A percentile compares a stretch with the other conserved stretches of the same genome.
phyloP scores from a whole-genome alignment of 1,140 invertebrate species.

The Drosophila lowei region DNA sequence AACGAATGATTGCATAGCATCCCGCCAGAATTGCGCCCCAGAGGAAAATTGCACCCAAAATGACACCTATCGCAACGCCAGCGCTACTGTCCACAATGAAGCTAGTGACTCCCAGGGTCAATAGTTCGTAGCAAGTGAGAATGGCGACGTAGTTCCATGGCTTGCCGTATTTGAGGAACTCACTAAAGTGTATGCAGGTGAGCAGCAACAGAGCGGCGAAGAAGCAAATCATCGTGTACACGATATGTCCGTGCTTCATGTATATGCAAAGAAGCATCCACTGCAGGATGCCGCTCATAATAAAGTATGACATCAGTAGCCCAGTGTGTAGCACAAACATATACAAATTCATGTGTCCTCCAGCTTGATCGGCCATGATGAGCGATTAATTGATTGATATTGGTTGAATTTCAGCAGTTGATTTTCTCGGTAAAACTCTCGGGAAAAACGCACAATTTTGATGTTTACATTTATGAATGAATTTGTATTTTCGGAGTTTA shows the following conservation, averaged over 20 bases:
- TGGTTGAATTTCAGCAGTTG: no score
- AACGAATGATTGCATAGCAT: conserved; percentile 10
- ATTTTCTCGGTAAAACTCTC: no score
- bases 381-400: no score
- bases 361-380: no score
- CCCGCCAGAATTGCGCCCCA: neutral
- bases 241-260: neutral
- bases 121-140: conserved; percentile 37
- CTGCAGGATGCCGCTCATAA: conserved; percentile 40
- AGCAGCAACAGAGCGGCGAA: neutral
- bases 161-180: conserved; percentile 1
- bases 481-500: neutral
- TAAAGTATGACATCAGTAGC: neutral
- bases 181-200: neutral
- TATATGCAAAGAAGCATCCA: conserved; percentile 43
- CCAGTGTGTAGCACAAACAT: conserved; percentile 10
- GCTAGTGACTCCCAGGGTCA: conserved; percentile 33
- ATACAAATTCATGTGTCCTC: no score
- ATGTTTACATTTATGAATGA: neutral
- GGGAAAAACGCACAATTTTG: conserved; percentile 1
- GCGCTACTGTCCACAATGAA: conserved; percentile 33
- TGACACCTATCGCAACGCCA: neutral
- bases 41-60: neutral
- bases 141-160: conserved; percentile 21
- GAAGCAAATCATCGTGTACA: conserved; percentile 26